phyloP scores from a whole-genome alignment of 2,888 invertebrate species.

The Halocaridina rubra region DNA sequence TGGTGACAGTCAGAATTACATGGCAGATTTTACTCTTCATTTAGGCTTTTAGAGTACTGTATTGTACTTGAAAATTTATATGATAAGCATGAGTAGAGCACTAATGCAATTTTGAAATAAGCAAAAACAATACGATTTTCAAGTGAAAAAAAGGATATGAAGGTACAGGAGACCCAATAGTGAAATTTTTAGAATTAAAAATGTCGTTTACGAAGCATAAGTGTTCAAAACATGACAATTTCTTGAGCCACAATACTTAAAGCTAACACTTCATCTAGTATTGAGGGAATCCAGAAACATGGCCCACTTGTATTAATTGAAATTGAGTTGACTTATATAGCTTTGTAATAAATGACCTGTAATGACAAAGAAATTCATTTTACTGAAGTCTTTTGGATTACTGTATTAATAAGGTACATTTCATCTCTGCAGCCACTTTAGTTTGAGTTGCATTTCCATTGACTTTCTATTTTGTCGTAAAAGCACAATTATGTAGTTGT shows the following conservation, averaged over 20 bases:
- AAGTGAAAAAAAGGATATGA: slow-evolving; percentile 5
- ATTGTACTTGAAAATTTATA: background rate
- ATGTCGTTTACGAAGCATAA: no score
- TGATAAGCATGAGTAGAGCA: slow-evolving; percentile 33
- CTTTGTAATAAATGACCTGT: background rate
- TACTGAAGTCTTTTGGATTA: background rate
- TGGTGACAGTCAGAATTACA: slow-evolving; percentile 32
- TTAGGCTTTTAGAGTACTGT: background rate
- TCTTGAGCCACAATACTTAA: no score
- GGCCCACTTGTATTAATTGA: no score
- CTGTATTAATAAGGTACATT: background rate
- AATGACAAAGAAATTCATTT: background rate
- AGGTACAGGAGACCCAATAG: slow-evolving; percentile 23
- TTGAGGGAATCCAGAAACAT: no score
- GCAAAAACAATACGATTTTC: slow-evolving; percentile 20
- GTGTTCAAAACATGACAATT: no score
- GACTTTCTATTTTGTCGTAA: no score
- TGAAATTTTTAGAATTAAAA: background rate
- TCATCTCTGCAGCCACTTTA: background rate
- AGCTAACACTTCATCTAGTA: no score
- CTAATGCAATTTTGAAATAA: slow-evolving; percentile 15
- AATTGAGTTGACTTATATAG: no score
- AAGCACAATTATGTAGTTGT: background rate
- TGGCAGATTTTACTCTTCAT: slow-evolving; percentile 20
- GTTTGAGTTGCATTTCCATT: background rate